Conservation (phyloP, 2,797 vertebrate genomes). For the Alcedo atthis region DNA sequence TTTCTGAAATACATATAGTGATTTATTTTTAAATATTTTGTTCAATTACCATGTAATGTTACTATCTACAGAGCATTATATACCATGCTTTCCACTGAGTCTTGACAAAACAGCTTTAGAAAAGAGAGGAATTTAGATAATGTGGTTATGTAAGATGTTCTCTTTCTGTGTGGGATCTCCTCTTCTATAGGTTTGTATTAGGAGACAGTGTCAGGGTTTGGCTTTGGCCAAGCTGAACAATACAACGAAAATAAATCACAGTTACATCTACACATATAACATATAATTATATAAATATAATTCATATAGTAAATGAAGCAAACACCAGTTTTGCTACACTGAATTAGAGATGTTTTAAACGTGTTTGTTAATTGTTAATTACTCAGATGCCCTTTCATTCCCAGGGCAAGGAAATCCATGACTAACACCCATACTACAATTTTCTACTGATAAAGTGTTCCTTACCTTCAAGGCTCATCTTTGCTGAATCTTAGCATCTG, state of each 20-base stretch:
- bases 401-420: neutral
- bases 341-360: neutral
- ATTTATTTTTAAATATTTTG: slow-evolving; percentile 2
- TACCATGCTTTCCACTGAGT: neutral
- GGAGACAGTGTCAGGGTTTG: neutral
- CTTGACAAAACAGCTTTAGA: neutral
- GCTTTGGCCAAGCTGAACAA: neutral
- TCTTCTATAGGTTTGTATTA: neutral
- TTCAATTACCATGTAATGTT: neutral
- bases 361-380: neutral
- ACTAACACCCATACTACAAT: slow-evolving; percentile 1
- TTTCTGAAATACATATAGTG: neutral
- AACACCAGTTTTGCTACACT: neutral
- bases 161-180: neutral
- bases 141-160: neutral
- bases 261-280: neutral
- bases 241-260: neutral
- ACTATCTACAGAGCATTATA: neutral
- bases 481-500: slow-evolving; percentile 51
- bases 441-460: slow-evolving; percentile 11
- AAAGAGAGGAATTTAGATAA: neutral
- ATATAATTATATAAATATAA: no score
- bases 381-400: slow-evolving; percentile 14
- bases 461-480: slow-evolving; percentile 36
- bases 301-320: neutral